Conservation (phyloP, 2,888 invertebrate genomes). For the Sycophila texana region DNA sequence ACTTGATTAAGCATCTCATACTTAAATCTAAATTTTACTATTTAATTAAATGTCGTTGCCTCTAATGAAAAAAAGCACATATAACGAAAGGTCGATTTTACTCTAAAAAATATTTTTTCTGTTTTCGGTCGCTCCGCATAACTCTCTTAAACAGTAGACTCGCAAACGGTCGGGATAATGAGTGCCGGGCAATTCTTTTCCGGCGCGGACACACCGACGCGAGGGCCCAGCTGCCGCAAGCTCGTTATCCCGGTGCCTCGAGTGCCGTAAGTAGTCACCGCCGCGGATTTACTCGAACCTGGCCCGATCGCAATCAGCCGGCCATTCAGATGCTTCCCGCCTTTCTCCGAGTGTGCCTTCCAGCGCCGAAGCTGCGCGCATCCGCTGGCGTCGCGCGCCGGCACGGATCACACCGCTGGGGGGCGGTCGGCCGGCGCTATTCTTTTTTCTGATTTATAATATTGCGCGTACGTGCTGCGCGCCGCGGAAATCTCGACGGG, state of each 20-base stretch:
- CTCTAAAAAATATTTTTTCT: too few species aligned
- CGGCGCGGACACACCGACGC: neutral
- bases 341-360: conserved; percentile 24
- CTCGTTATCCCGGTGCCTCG: conserved; percentile 31
- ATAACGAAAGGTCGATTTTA: too few species aligned
- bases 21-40: too few species aligned
- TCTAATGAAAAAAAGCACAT: too few species aligned
- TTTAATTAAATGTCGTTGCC: too few species aligned
- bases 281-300: conserved; percentile 21
- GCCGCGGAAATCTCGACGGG: conserved; percentile 14
- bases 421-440: conserved; percentile 5
- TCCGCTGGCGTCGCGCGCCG: neutral
- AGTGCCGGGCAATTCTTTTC: conserved; percentile 5
- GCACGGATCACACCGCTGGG: conserved; percentile 25
- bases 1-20: neutral
- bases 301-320: conserved; percentile 59
- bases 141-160: conserved; percentile 7
- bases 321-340: conserved; percentile 57
- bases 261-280: conserved; percentile 35
- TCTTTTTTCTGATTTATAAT: conserved; percentile 47
- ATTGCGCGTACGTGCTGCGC: neutral
- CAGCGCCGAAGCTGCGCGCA: conserved; percentile 3
- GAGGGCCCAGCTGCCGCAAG: conserved; percentile 21
- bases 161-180: conserved; percentile 2
- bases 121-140: neutral